Base-by-base conservation (phyloP, 2,113 vertebrate genomes). In the Syrrhaptes paradoxus region DNA sequence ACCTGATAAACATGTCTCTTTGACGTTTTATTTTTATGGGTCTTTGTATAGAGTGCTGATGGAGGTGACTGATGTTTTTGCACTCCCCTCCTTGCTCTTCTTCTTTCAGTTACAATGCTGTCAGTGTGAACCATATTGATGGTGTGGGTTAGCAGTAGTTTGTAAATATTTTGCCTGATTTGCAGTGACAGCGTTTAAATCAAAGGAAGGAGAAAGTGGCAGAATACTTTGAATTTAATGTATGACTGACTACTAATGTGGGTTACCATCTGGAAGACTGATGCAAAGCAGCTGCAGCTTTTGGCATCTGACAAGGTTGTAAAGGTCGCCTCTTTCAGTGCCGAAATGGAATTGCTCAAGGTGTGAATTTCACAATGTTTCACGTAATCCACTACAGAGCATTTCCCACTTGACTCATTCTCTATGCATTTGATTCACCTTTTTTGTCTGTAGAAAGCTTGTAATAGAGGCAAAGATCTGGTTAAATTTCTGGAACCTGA, bases 231-330 rank as follows among this genome's bases (percentile, higher is more conserved):
- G 75, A 92, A 76, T 29, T 3, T 94, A 59, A 78, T 94, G 68
- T 91, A 4, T 93, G 93, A 38, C 85, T 90, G 89, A 89, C 94
- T 93, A 24, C 52, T 96, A 59, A 86, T 95, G 68, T 90, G 90
- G 62, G 48, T 87, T 96, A 54, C 92, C 90, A 93, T 95, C 92
- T 97, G 88, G 92, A 90, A 92, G 87, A 43, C 32, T 72, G 86
- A 89, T 95, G 93, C 45, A 91, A 70, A 96, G 59, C 94, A 97
- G 95, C 75, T 96, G 95, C 58, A 70, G 36, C 41, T 93, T 97
- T 90, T 96, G 87, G 87, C 85, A 66, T 94, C 61, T 65, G 61
- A 41, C 16, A 13, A 14, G 28, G 41, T 59, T 87, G 71, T 90
- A 57, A 78, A 87, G 52, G 76, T 87, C 1, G 13, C 25, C 48